Evolutionary conservation across 2,888 invertebrate species (phyloP).

Genomic region (Metallyticus violacea): DNA sequence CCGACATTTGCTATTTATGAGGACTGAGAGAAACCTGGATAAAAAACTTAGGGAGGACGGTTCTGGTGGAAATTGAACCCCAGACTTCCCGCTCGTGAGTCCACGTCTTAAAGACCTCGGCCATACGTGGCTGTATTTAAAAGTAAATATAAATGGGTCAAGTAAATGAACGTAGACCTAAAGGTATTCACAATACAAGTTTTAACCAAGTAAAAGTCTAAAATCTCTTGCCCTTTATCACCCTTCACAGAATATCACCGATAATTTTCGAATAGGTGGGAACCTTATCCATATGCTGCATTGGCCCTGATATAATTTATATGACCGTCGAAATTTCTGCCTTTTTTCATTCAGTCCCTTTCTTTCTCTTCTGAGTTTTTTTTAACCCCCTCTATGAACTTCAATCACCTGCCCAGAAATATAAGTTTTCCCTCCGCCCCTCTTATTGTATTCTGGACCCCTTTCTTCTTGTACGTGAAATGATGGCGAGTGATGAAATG

Average conservation of each 20-base stretch:
- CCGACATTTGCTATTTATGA: no score
- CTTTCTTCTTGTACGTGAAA: background rate
- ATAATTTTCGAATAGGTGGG: background rate
- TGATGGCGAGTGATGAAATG: background rate
- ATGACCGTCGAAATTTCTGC: background rate
- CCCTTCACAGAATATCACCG: background rate
- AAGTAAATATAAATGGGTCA: no score
- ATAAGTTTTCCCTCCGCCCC: background rate
- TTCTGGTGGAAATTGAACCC: no score
- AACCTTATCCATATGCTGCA: background rate
- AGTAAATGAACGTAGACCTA: no score
- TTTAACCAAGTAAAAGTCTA: no score
- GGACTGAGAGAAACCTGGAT: no score
- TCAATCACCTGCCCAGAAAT: conserved; percentile 6
- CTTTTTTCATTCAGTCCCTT: background rate
- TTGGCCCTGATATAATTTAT: background rate
- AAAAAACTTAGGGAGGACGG: no score
- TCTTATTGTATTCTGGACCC: background rate
- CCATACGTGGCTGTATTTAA: no score
- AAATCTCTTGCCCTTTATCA: background rate
- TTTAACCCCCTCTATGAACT: background rate
- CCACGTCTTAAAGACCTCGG: no score
- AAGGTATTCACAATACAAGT: no score
- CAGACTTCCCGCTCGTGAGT: no score
- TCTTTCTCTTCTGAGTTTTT: background rate